Base-by-base conservation (phyloP, 2,797 vertebrate genomes). In the Rousettus madagascariensis region DNA sequence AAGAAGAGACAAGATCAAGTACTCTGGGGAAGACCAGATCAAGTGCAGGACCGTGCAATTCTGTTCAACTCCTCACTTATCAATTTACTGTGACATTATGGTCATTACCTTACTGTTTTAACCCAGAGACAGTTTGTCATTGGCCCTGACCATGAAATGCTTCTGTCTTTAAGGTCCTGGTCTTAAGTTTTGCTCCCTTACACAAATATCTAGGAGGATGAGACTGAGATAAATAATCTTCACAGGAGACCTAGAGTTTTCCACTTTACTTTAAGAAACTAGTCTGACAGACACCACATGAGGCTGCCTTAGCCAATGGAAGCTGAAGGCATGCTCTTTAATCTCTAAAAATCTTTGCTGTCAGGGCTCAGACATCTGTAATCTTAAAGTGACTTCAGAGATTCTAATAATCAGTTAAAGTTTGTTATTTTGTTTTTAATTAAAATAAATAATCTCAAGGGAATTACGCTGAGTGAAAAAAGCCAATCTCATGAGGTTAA, bases 381-480 rank as follows among this genome's bases (percentile, higher is more conserved):
- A 46, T 74, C 86, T 89, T 84, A 86, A 69, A 74, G 33, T 66
- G 51, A 84, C 33, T 16, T 30, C 57, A 46, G 8, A 5, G 1
- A 36, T 68, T 53, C 22, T 63, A 78, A 55, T 33, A 77, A 83
- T 89, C 55, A 57, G 1, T 16, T 57, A 57, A 75, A 9, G 55
- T 86, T 68, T 90, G 13, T 51, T 41, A 33, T 4, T 66, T 19
- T 17, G 72, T 30, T 66, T 69, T 83, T 43, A 80, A 71, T 80
- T 79, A 13, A 78, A 95, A 49, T 38, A 87, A 51, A 49, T 57
- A 75, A 78, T 79, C 69, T 55, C 49, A 95, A 63, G 8, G 19
- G 15, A 82, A 68, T 82, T 68, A 66, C 36, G 0, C 24, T n/a
- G 15, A 88, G 1, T 41, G 1, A 74, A 61, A 87, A 77, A 65